Evolutionary conservation across 2,113 vertebrate species (phyloP), one percentile per base, ranked within the genome.

Genomic region (Isurus oxyrinchus): DNA sequence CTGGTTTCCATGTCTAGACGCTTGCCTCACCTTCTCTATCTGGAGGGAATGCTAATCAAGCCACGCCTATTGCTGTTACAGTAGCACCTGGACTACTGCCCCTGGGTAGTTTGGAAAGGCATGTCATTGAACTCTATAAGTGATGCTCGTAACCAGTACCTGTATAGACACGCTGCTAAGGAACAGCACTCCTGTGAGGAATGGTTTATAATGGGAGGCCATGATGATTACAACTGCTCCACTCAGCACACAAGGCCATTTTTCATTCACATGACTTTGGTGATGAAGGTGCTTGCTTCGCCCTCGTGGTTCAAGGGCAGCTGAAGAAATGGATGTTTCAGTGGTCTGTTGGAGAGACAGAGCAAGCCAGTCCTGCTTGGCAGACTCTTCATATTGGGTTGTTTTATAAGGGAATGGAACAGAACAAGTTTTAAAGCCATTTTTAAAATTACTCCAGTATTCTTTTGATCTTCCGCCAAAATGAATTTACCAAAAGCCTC

Each of bases 41-140:
- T 84, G n/a, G 90, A 94, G 90, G 90, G 90, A 63, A 63, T 94
- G 90, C 90, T 94, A 94, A 63, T 94, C 90, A 63, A 66, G 90
- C 90, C 90, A 94, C 90, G n/a, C 57, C 88, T 61, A 93, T 93
- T 66, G 90, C 90, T 94, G 61, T 94, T 94, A 94, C 53, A 66
- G 59, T 40, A 94, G 90, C 90, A 66, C 90, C 35, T 40, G 90
- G 19, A 94, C 90, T 23, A 61, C 90, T 61, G 21, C 59, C 57
- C 90, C 59, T 23, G 59, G 90, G n/a, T 94, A 63, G n/a, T 94
- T 94, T 94, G 59, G 59, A 94, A 94, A 63, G 90, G 90, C 90
- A 94, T 94, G 90, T 94, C 57, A 94, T 63, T 94, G 90, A 66
- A 94, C 16, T 66, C 57, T 63, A 66, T 66, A 63, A 94, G 10